These are phyloP conservation scores for Lepilemur ruficaudatus DNA, from an alignment of 2,797 vertebrate genomes.

Conservation along the genomic window DNA sequence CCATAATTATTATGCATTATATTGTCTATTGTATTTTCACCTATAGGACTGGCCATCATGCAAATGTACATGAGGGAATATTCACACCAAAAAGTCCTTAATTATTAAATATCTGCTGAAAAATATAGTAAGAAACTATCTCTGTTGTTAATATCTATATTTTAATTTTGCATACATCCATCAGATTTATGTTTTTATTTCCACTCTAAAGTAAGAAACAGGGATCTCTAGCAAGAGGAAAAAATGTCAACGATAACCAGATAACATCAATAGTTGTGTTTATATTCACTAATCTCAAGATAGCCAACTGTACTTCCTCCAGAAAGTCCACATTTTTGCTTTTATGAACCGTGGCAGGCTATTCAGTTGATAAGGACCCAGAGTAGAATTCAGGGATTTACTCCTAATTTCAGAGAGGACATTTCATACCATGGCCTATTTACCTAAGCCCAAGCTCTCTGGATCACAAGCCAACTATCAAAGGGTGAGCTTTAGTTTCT, in stretches of 20 bases:
- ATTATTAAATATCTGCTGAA: neutral
- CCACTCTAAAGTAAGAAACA: neutral
- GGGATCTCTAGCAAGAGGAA: neutral
- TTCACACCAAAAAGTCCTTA: neutral
- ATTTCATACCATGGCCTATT: neutral
- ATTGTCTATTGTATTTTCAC: neutral
- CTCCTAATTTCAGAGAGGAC: neutral
- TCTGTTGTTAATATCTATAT: neutral
- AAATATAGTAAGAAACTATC: neutral
- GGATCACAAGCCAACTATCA: neutral
- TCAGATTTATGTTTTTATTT: neutral
- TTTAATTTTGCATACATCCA: neutral
- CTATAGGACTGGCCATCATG: neutral
- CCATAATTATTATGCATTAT: neutral
- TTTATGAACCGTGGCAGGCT: neutral
- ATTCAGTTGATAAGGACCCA: neutral
- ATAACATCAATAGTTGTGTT: neutral
- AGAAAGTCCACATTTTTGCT: neutral
- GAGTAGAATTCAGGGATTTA: neutral
- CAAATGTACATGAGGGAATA: neutral
- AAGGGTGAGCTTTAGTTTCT: neutral
- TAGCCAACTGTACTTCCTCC: neutral
- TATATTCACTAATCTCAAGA: conserved; percentile 11
- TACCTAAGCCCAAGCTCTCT: neutral
- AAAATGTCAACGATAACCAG: neutral